A percentile compares a stretch with the other conserved stretches of the same genome.
Conservation (phyloP, 1,140 invertebrate species). For the Prorops nasuta region DNA sequence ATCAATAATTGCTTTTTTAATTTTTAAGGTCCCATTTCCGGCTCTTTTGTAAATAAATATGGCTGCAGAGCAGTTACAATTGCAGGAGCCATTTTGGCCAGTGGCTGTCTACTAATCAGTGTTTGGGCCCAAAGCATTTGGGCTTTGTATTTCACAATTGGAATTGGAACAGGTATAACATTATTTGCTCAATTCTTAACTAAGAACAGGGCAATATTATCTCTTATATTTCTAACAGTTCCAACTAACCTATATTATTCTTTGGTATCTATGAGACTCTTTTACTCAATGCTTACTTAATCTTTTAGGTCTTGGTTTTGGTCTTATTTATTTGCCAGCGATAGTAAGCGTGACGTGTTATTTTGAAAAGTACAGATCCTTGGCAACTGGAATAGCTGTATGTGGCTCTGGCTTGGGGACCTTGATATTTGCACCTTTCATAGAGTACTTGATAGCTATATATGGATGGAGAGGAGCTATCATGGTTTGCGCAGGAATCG, state of each 20-base stretch:
- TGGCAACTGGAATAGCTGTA: slow-evolving; percentile 92
- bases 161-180: slow-evolving; percentile 77
- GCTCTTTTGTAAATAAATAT: slow-evolving; percentile 88
- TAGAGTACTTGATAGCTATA: slow-evolving; percentile 62
- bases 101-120: slow-evolving; percentile 72
- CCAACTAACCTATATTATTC: neutral
- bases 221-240: no score
- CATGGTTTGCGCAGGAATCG: slow-evolving; percentile 76
- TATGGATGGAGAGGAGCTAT: slow-evolving; percentile 75
- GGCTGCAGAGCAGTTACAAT: slow-evolving; percentile 89
- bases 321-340: slow-evolving; percentile 90
- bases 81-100: slow-evolving; percentile 77
- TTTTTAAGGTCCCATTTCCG: slow-evolving; percentile 82
- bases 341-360: slow-evolving; percentile 94
- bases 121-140: slow-evolving; percentile 73
- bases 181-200: no score
- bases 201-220: no score
- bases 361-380: slow-evolving; percentile 86
- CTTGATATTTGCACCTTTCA: slow-evolving; percentile 78
- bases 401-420: slow-evolving; percentile 90
- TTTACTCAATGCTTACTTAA: slow-evolving; percentile 27
- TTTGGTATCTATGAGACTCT: neutral
- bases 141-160: slow-evolving; percentile 85
- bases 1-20: slow-evolving; percentile 9
- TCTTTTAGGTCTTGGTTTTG: slow-evolving; percentile 92